Evolutionary conservation across 2,113 vertebrate genomes (phyloP).

Genomic region (Nibea albiflora): DNA sequence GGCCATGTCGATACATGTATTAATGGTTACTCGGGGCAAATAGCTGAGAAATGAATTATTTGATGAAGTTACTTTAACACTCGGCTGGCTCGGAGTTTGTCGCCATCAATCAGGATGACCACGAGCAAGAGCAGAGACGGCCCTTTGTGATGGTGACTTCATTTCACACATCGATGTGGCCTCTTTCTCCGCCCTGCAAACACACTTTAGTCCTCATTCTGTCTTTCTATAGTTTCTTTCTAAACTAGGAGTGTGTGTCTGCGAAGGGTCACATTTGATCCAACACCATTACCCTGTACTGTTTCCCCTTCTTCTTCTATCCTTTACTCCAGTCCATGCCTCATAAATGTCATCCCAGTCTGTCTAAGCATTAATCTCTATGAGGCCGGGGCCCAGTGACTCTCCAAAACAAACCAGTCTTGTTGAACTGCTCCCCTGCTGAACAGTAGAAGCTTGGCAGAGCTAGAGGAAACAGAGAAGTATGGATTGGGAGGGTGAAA

Average conservation of each 20-base stretch:
- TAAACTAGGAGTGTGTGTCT: slow-evolving; percentile 26
- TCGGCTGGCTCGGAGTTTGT: slow-evolving; percentile 40
- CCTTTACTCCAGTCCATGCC: slow-evolving; percentile 58
- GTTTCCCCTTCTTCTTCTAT: slow-evolving; percentile 57
- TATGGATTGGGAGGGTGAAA: slow-evolving; percentile 50
- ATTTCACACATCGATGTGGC: slow-evolving; percentile 5
- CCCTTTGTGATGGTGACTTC: slow-evolving; percentile 5
- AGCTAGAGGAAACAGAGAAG: slow-evolving; percentile 75
- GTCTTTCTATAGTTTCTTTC: slow-evolving; percentile 14
- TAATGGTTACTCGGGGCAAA: slow-evolving; percentile 56
- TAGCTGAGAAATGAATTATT: slow-evolving; percentile 64
- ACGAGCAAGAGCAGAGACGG: background rate
- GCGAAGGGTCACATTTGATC: slow-evolving; percentile 55
- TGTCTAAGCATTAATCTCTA: slow-evolving; percentile 79
- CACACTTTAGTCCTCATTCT: slow-evolving; percentile 22
- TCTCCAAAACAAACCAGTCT: slow-evolving; percentile 80
- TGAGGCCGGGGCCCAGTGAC: slow-evolving; percentile 72
- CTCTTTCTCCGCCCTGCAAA: slow-evolving; percentile 11
- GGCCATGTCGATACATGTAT: slow-evolving; percentile 59
- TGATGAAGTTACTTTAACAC: slow-evolving; percentile 63
- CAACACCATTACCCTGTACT: slow-evolving; percentile 35
- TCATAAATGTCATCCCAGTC: slow-evolving; percentile 82
- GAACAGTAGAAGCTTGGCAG: slow-evolving; percentile 79
- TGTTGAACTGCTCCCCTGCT: slow-evolving; percentile 75
- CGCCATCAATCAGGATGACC: slow-evolving; percentile 59